Evolutionary conservation across 1,140 invertebrate species (phyloP), one percentile per base, ranked within the genome.

Genomic region (Andrena cerasifolii): DNA sequence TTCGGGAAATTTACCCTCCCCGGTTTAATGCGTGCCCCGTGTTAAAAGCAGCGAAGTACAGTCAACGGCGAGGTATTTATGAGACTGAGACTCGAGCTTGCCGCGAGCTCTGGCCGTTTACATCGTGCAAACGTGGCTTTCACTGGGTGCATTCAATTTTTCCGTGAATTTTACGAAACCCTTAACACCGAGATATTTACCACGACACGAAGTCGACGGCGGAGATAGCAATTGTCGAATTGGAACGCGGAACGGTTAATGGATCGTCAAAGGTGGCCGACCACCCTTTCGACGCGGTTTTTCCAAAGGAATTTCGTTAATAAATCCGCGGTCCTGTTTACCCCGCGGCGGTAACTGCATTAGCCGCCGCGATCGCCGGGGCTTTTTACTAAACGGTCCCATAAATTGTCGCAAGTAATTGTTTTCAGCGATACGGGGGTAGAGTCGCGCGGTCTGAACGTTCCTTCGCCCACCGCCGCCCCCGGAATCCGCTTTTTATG

Each of bases 351-450:
- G 73, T 56, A 68, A 76, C 73, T 76, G 63, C 73, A 58, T 76
- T 68, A 76, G 61, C 73, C 53, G 62, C 66, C 68, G 54, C n/a
- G 68, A 76, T 76, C 24, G 63, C 53, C 73, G 36, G 63, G 47
- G 36, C n/a, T 76, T 75, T 76, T 68, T 76, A 76, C 56, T 76
- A 76, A 76, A 76, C 73, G 73, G 5, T 68, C 21, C 63, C 53
- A 49, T 76, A 68, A 76, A 76, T 76, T 67, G 51, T 31, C 4
- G 53, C 28, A 43, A 58, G 73, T 76, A 76, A 76, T 76, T 76
- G 63, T 76, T 76, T 76, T 68, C 73, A 76, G 7, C 63, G 73
- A 76, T 67, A 68, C 63, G 53, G 63, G 36, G 63, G 51, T 47
- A 58, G 68, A 45, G 65, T 65, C 51, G 51, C 45, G 62, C 62